These are phyloP conservation scores for Drosophila bocqueti DNA, from an alignment of 1,140 invertebrate species.

Conservation along the genomic window DNA sequence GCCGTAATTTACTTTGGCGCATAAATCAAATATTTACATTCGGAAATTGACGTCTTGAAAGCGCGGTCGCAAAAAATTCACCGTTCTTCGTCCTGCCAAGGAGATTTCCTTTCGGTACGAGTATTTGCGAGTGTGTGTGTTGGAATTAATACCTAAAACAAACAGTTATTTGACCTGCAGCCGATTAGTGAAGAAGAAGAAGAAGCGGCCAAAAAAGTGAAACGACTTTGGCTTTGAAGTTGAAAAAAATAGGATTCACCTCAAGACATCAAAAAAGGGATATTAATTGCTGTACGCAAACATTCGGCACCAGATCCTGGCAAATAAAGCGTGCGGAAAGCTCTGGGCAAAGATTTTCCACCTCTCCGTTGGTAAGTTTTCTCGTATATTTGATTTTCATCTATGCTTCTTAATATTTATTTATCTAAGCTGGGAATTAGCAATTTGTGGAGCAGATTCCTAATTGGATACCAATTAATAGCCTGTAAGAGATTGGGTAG, in stretches of 20 bases:
- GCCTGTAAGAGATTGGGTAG: not conserved
- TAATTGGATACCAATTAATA: conserved; percentile 8
- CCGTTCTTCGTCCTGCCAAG: conserved; percentile 42
- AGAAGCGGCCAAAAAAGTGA: conserved; percentile 4
- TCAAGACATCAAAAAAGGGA: conserved; percentile 68
- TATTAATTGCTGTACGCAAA: conserved; percentile 66
- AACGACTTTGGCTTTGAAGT: conserved; percentile 65
- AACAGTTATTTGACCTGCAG: conserved; percentile 58
- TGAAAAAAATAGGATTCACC: conserved; percentile 12
- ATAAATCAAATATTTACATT: conserved; percentile 85
- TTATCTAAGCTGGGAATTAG: conserved; percentile 31
- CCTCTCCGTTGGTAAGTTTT: conserved; percentile 22
- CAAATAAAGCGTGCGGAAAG: conserved; percentile 30
- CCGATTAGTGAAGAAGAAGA: conserved; percentile 30
- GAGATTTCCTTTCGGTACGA: conserved; percentile 18
- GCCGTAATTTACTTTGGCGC: conserved; percentile 79
- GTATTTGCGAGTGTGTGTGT: conserved; percentile 16
- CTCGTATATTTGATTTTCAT: conserved; percentile 27
- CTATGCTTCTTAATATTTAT: conserved; percentile 41
- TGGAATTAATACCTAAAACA: conserved; percentile 57
- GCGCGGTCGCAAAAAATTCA: conserved; percentile 66
- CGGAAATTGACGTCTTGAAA: conserved; percentile 82
- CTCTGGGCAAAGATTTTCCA: conserved; percentile 5
- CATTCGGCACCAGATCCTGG: conserved; percentile 25
- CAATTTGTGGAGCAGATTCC: not conserved